Evolutionary conservation across 2,888 invertebrate species (phyloP), one percentile per base, ranked within the genome.

Genomic region (Aricia artaxerxes): DNA sequence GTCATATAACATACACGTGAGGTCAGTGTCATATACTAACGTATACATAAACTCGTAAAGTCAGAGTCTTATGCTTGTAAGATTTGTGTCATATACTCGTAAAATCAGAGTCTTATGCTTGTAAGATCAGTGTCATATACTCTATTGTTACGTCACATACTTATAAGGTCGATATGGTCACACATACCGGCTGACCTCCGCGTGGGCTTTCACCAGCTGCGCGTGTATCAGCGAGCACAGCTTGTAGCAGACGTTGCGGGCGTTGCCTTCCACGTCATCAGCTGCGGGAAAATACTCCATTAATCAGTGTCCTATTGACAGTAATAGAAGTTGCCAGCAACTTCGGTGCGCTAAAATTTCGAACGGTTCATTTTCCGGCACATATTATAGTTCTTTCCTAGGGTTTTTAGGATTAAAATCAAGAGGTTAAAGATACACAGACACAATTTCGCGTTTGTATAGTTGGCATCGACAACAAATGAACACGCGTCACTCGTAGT

Each of bases 181-280:
- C 60, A 86, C 91, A 82, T 95, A 95, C 90, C 96, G 96, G 83
- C 96, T 96, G 78, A 97, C 96, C 91, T 97, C 97, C 0, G 97
- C 96, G 85, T 97, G 97, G 3, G 97, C 97, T 84, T 97, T 96
- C 78, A 97, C 95, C 83, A 98, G 95, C 84, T 98, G 97, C 69
- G 96, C 95, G 90, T 97, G 97, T 78, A 98, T 96, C 82, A 97
- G 95, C 1, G 97, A 96, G 87, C 97, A 97, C 13, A 98, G 95
- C 85, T 97, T 97, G 80, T 97, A 96, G 89, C 97, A 97, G 7
- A 96, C 96, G 85, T 96, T 96, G 75, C 95, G 90, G 0, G 89
- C 86, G 9, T 86, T 83, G 40, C 86, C 86, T 38, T 91, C 91
- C 31, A 83, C 85, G n/a, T 90, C 91, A 7, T 84, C 90, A 78